A percentile compares a stretch with the other conserved stretches of the same genome.
These are phyloP conservation scores for Apis laboriosa DNA, from an alignment of 1,140 invertebrate species.

Conservation along the genomic window DNA sequence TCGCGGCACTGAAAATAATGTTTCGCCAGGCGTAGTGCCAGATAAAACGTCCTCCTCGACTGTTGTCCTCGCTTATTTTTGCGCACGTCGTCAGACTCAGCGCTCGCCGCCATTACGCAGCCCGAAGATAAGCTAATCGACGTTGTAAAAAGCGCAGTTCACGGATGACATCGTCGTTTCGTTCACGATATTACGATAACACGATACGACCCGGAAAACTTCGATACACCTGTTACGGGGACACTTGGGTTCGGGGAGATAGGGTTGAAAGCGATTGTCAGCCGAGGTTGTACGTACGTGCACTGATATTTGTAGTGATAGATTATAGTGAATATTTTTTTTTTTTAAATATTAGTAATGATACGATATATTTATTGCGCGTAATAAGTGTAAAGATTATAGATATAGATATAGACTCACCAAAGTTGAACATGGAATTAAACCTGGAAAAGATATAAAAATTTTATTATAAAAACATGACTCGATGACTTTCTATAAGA, in stretches of 20 bases:
- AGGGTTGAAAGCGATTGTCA: not conserved
- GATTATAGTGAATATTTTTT: too few relatives aligned
- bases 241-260: not conserved
- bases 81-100: slow-evolving; percentile 33
- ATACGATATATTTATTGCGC: too few relatives aligned
- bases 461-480: not conserved
- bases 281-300: not conserved
- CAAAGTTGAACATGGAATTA: not conserved
- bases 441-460: not conserved
- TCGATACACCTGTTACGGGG: slow-evolving; percentile 33
- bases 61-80: slow-evolving; percentile 46
- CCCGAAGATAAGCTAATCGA: slow-evolving; percentile 67
- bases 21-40: slow-evolving; percentile 26
- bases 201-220: slow-evolving; percentile 39
- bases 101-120: slow-evolving; percentile 46
- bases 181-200: slow-evolving; percentile 44
- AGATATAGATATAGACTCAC: not conserved
- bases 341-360: too few relatives aligned
- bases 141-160: slow-evolving; percentile 65
- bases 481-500: not conserved
- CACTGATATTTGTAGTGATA: not conserved
- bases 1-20: slow-evolving; percentile 29
- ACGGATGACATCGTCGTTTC: slow-evolving; percentile 54
- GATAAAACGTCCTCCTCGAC: slow-evolving; percentile 55
- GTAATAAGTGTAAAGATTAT: too few relatives aligned